phyloP scores from a whole-genome alignment of 2,113 vertebrate species.

The Dendropsophus ebraccatus region DNA sequence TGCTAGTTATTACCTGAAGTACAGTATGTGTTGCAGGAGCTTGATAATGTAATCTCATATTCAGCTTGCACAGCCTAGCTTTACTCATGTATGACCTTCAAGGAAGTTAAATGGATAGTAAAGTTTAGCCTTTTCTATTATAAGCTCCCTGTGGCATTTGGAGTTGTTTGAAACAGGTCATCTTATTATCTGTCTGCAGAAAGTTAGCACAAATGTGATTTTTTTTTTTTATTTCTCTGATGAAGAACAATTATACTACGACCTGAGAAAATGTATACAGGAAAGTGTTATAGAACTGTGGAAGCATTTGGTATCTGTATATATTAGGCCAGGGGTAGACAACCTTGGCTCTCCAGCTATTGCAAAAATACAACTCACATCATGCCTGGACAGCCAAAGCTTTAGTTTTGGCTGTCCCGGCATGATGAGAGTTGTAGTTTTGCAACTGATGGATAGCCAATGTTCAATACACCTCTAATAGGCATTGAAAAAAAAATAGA shows the following conservation, averaged over 20 bases:
- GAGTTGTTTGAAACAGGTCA: slow-evolving; percentile 14
- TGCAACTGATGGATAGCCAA: too few relatives aligned
- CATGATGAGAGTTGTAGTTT: too few relatives aligned
- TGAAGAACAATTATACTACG: not conserved
- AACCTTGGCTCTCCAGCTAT: too few relatives aligned
- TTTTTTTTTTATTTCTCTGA: not conserved
- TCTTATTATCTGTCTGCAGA: slow-evolving; percentile 27
- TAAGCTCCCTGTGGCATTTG: slow-evolving; percentile 23
- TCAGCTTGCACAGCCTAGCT: slow-evolving; percentile 5
- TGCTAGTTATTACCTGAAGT: slow-evolving; percentile 5
- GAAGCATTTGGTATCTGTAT: not conserved
- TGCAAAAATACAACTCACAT: too few relatives aligned
- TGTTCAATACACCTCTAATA: too few relatives aligned
- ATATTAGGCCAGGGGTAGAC: too few relatives aligned
- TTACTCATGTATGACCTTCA: slow-evolving; percentile 48
- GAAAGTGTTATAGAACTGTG: not conserved
- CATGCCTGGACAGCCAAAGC: too few relatives aligned
- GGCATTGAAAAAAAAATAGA: too few relatives aligned
- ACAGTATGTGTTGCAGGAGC: not conserved
- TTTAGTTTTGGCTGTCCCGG: too few relatives aligned
- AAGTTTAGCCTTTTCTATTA: slow-evolving; percentile 29
- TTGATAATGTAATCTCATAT: slow-evolving; percentile 18
- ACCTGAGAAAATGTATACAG: not conserved
- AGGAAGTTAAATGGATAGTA: slow-evolving; percentile 43
- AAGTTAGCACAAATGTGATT: not conserved